Evolutionary conservation across 2,888 invertebrate genomes (phyloP), one percentile per base, ranked within the genome.

Genomic region (Clusia tigrina): DNA sequence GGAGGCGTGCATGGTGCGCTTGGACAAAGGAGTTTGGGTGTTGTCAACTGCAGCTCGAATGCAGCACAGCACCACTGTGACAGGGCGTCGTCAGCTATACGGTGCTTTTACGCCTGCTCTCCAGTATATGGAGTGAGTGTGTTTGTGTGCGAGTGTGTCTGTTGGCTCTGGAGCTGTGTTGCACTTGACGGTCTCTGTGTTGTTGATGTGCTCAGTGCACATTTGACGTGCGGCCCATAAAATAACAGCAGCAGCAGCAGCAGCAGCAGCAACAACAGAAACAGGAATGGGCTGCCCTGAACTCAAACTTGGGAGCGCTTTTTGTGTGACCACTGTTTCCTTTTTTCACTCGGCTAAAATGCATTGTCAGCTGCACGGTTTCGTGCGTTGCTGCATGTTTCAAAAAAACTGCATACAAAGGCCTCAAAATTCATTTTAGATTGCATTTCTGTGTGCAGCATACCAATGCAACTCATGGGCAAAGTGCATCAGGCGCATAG

Each of bases 401-500:
- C 60, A 24, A 37, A 64, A 61, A 59, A 62, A 58, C 48, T 56
- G 56, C 58, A 54, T 60, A n/a, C 56, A 65, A 64, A 57, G 58
- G 54, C 55, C 37, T 52, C 58, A 65, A 65, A 65, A 48, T 54
- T 53, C 57, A 57, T 53, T 63, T 57, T 60, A 60, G 53, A 56
- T 63, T 38, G 57, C 61, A 51, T 17, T 46, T 56, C 20, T 20
- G 48, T 12, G 6, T 32, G 32, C 32, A n/a, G n/a, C n/a, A n/a
- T n/a, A n/a, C n/a, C n/a, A n/a, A n/a, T n/a, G n/a, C n/a, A n/a
- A n/a, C n/a, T n/a, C n/a, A n/a, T n/a, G n/a, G n/a, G n/a, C n/a
- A n/a, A n/a, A n/a, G n/a, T n/a, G n/a, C n/a, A n/a, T n/a, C n/a
- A n/a, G n/a, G n/a, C n/a, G n/a, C n/a, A n/a, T n/a, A n/a, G n/a